Evolutionary conservation across 53 echinoderm and acorn worm species (phyloP), one percentile per base, ranked within the genome.

Genomic region (Actinopyga echinites): DNA sequence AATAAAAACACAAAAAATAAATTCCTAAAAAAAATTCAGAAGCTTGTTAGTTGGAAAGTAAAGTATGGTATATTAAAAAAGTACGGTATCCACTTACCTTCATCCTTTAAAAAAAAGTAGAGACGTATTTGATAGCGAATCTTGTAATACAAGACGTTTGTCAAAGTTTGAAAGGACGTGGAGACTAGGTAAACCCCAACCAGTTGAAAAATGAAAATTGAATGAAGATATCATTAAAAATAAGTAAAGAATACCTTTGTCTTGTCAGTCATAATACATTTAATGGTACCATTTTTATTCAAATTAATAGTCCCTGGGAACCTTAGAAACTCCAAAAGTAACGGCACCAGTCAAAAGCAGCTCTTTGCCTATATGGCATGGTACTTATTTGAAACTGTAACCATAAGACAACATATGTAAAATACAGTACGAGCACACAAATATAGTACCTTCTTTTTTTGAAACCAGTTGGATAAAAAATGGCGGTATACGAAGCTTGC

Each of bases 271-370:
- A 43, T 43, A 69, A 69, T 26, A 69, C 69, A 69, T 69, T 69
- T 69, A 69, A 69, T 69, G 69, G 69, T 69, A 69, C 69, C 69
- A 40, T 69, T 69, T 69, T 69, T 69, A 23, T 69, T 40, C 8
- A 69, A 69, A 37, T 42, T 69, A 69, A 24, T 43, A 69, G 69
- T 69, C 69, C 69, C 69, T 69, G 69, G 69, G 69, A 69, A 69
- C 69, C 38, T 69, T 38, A 69, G 69, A 37, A n/a, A 37, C 37
- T 69, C 38, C 4, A 69, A 69, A 69, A 69, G 69, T 69, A 69
- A 36, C 17, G 67, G 67, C 67, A 67, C 67, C 67, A 67, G 67
- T 33, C 67, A 8, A 67, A 67, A 67, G 3, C 32, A 6, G 21
- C 30, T 67, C 34, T 33, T 21, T 31, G n/a, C 33, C 13, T 30